Evolutionary conservation across 64 coral and sea anemone species (phyloP).

Genomic region (Porites australiensis): DNA sequence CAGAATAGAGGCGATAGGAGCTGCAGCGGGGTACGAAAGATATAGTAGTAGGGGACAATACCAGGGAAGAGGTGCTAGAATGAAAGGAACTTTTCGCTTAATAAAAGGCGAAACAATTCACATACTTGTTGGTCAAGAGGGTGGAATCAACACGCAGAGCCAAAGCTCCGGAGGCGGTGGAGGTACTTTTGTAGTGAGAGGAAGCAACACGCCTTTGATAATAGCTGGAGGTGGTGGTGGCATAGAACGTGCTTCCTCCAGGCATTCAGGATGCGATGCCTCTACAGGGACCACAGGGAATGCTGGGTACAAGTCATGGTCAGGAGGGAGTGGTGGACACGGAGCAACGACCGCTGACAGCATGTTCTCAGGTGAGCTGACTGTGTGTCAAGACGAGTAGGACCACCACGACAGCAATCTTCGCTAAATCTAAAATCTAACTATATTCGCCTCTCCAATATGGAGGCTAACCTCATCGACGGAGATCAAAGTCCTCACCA

Average conservation of each 20-base stretch:
- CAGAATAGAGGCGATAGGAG: too few species aligned
- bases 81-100: background rate
- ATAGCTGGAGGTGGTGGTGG: constrained; percentile 77
- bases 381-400: background rate
- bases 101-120: constrained; percentile 31
- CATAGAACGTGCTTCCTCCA: background rate
- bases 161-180: constrained; percentile 58
- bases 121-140: constrained; percentile 78
- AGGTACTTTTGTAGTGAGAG: constrained; percentile 65
- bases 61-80: constrained; percentile 64
- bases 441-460: background rate
- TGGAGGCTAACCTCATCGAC: too few species aligned
- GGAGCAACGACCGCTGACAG: background rate
- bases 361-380: background rate
- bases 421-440: background rate
- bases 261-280: constrained; percentile 47
- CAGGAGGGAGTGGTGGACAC: background rate
- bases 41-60: background rate
- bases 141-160: constrained; percentile 12
- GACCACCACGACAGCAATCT: background rate
- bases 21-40: background rate
- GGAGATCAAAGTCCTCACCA: too few species aligned
- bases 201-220: constrained; percentile 34
- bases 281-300: background rate
- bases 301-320: background rate